A percentile compares a stretch with the other conserved stretches of the same genome.
Conservation (phyloP, 2,888 invertebrate genomes). For the Brachynemurus nebulosus region DNA sequence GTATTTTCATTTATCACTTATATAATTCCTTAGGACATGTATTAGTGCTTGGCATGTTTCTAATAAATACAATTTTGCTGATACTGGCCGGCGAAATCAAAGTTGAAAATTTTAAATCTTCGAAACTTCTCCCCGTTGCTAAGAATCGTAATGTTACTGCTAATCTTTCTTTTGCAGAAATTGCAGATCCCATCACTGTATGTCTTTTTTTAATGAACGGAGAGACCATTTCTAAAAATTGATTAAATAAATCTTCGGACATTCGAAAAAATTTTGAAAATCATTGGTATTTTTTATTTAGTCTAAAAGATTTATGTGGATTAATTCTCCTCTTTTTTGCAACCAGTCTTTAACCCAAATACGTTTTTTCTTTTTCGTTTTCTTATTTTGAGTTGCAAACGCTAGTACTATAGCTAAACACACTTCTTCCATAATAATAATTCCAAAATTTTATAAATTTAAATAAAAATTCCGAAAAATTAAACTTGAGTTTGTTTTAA, state of each 20-base stretch:
- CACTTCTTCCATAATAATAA: too few species aligned
- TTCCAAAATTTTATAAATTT: too few species aligned
- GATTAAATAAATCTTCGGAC: background rate
- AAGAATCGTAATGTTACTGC: background rate
- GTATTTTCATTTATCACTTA: too few species aligned
- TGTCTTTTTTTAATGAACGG: background rate
- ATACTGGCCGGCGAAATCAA: background rate
- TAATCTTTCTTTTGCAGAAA: background rate
- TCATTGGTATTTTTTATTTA: too few species aligned
- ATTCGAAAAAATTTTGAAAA: background rate
- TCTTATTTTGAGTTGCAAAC: too few species aligned
- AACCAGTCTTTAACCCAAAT: too few species aligned
- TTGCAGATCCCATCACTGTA: background rate
- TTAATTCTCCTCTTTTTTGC: too few species aligned
- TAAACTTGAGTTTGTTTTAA: too few species aligned
- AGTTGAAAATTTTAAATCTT: background rate
- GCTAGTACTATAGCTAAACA: too few species aligned
- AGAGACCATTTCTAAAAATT: background rate
- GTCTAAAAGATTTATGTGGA: too few species aligned
- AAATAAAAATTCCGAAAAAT: too few species aligned
- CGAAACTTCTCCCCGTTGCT: background rate
- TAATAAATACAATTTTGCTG: background rate
- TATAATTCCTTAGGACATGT: background rate
- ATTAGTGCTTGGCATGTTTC: background rate
- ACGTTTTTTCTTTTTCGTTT: too few species aligned